Evolutionary conservation across 2,888 invertebrate genomes (phyloP).

Genomic region (Germaria angustata): DNA sequence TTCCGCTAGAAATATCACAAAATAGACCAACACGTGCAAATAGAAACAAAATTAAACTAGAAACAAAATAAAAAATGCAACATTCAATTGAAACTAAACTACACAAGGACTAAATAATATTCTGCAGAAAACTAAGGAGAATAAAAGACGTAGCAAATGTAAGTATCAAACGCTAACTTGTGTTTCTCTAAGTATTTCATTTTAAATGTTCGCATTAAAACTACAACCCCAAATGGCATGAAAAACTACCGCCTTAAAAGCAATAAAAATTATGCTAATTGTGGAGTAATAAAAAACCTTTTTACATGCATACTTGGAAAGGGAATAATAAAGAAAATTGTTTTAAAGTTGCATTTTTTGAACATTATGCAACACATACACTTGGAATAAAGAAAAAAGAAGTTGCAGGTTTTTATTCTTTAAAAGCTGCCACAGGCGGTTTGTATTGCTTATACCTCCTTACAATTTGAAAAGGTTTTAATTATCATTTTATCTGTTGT

Average conservation of each 20-base stretch:
- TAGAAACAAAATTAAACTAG: neutral
- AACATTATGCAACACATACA: too few species aligned
- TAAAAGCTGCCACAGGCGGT: too few species aligned
- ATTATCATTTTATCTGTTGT: too few species aligned
- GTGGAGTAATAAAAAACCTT: neutral
- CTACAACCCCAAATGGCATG: too few species aligned
- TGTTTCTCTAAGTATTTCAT: neutral
- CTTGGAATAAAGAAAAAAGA: too few species aligned
- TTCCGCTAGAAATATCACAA: slow-evolving; percentile 41
- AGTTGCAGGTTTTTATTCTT: too few species aligned
- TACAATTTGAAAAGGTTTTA: too few species aligned
- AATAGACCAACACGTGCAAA: slow-evolving; percentile 1
- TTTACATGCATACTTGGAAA: too few species aligned
- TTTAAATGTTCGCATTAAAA: neutral
- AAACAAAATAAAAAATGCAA: neutral
- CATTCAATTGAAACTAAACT: neutral
- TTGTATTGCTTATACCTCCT: too few species aligned
- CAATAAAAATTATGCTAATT: slow-evolving; percentile 29
- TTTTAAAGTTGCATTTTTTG: too few species aligned
- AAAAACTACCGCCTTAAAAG: too few species aligned
- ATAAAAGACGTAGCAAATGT: neutral
- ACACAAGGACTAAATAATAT: neutral
- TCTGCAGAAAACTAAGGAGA: neutral
- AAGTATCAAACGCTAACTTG: neutral
- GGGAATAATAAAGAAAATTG: too few species aligned